A percentile compares a stretch with the other conserved stretches of the same genome.
These are phyloP conservation scores for Sorex maritimensis DNA, from an alignment of 2,797 vertebrate species.

Conservation along the genomic window DNA sequence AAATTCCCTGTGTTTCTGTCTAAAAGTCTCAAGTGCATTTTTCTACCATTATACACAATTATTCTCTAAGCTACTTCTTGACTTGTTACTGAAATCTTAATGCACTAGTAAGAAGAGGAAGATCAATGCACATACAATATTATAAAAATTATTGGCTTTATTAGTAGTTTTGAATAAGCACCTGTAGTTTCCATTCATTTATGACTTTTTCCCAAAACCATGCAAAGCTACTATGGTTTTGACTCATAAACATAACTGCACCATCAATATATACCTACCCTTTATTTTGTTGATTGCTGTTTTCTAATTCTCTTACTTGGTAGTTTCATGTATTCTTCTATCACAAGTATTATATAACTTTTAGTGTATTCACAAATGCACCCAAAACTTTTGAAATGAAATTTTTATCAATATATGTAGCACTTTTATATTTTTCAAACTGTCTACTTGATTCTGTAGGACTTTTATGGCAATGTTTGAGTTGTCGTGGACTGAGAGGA, in stretches of 20 bases:
- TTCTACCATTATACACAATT: background rate
- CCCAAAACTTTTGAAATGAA: no score
- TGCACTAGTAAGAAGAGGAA: accelerated
- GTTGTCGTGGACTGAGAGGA: background rate
- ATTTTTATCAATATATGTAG: no score
- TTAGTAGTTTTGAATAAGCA: background rate
- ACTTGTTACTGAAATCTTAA: background rate
- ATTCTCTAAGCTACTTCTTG: background rate
- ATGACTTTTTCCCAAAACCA: background rate
- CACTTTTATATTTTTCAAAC: background rate
- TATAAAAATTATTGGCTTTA: background rate
- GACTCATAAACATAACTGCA: background rate
- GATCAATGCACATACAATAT: background rate
- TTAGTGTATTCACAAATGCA: no score
- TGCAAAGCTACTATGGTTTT: accelerated
- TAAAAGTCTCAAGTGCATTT: background rate
- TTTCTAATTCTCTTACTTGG: slow-evolving; percentile 33
- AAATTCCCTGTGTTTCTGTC: no score
- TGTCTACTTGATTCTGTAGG: background rate
- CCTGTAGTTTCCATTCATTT: background rate
- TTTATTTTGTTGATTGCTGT: background rate
- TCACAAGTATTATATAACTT: background rate
- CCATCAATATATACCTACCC: background rate
- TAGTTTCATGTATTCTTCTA: background rate
- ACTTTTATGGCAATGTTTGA: background rate